These are phyloP conservation scores for Cyclophora punctaria DNA, from an alignment of 2,888 invertebrate species.

Conservation along the genomic window DNA sequence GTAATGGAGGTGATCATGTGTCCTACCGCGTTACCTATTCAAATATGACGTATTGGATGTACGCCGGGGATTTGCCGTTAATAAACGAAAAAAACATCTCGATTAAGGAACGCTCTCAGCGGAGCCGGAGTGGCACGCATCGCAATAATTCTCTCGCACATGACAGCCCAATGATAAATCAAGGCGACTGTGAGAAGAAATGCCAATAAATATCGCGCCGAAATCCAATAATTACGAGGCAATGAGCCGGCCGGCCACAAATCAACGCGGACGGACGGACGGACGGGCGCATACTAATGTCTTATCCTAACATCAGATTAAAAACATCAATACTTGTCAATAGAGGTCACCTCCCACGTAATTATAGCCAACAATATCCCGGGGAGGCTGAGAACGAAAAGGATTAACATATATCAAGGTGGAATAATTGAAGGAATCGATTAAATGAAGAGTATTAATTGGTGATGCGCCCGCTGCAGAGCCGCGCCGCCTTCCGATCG, in stretches of 20 bases:
- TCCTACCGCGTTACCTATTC: slow-evolving; percentile 66
- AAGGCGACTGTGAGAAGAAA: slow-evolving; percentile 62
- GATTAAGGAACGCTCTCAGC: slow-evolving; percentile 36
- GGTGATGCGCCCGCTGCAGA: slow-evolving; percentile 58
- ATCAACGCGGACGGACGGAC: slow-evolving; percentile 49
- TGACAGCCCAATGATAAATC: slow-evolving; percentile 66
- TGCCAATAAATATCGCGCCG: slow-evolving; percentile 69
- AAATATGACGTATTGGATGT: slow-evolving; percentile 67
- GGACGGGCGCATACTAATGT: slow-evolving; percentile 68
- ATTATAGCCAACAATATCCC: slow-evolving; percentile 73
- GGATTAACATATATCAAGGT: slow-evolving; percentile 72
- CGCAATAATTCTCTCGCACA: slow-evolving; percentile 49
- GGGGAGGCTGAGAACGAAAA: slow-evolving; percentile 59
- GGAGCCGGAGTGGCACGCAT: slow-evolving; percentile 38
- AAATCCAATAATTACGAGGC: slow-evolving; percentile 72
- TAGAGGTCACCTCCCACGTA: slow-evolving; percentile 73
- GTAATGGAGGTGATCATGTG: slow-evolving; percentile 71
- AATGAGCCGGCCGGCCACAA: slow-evolving; percentile 69
- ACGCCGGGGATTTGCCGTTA: slow-evolving; percentile 53
- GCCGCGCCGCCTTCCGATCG: slow-evolving; percentile 49
- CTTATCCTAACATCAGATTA: slow-evolving; percentile 75
- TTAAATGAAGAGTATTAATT: slow-evolving; percentile 74
- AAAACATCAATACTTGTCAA: slow-evolving; percentile 75
- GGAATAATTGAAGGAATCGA: slow-evolving; percentile 74
- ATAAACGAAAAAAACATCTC: slow-evolving; percentile 50